Percentiles rank a stretch among this genome's conserved stretches.
Evolutionary conservation across 2,113 vertebrate species (phyloP).

Genomic region (Tetrax tetrax): DNA sequence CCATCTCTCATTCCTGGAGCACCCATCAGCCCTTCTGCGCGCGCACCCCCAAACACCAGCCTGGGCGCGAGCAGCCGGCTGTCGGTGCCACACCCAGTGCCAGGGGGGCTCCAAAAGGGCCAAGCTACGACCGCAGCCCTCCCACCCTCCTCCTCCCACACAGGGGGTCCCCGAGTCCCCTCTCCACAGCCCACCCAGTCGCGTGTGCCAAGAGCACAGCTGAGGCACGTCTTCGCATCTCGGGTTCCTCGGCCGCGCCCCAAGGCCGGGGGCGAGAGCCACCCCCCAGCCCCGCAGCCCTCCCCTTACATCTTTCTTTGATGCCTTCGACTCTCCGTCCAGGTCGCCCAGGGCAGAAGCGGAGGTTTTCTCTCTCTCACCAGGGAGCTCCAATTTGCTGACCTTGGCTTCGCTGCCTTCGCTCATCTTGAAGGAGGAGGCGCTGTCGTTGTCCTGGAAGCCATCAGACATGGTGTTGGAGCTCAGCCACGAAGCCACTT

Average conservation of each 20-base stretch:
- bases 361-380: slow-evolving; percentile 31
- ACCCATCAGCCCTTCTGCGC: fast-evolving
- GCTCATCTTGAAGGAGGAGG: slow-evolving; percentile 59
- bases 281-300: not conserved
- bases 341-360: not conserved
- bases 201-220: no score
- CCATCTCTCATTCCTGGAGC: not conserved
- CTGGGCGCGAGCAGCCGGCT: fast-evolving
- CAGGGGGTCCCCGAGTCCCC: fast-evolving
- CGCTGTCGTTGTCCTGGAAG: slow-evolving; percentile 66
- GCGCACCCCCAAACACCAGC: not conserved
- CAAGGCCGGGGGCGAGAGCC: not conserved
- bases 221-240: not conserved
- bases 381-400: not conserved
- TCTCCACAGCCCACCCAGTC: not conserved
- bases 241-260: not conserved
- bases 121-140: not conserved
- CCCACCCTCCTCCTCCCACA: not conserved
- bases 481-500: slow-evolving; percentile 95
- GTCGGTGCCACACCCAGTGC: fast-evolving
- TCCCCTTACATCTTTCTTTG: slow-evolving; percentile 69
- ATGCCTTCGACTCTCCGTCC: slow-evolving; percentile 66
- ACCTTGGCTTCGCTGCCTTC: slow-evolving; percentile 64
- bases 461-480: slow-evolving; percentile 67
- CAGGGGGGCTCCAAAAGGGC: not conserved